Conservation (phyloP, 2,113 vertebrate species). For the Calidris pygmaea region DNA sequence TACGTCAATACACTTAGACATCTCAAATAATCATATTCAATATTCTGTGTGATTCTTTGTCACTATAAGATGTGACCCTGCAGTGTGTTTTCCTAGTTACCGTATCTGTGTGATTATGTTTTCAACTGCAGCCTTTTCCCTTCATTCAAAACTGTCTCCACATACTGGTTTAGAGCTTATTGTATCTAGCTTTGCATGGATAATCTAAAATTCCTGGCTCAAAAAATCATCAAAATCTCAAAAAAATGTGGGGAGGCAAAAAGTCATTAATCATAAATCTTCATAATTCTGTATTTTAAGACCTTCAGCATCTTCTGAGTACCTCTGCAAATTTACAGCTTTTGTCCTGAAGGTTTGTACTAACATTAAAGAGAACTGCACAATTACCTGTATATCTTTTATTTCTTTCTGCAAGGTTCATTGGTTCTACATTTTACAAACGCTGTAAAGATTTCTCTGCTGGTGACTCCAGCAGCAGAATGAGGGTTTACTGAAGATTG, state of each 20-base stretch:
- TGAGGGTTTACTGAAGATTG: not conserved
- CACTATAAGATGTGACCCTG: not conserved
- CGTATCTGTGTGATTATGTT: not conserved
- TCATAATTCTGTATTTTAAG: not conserved
- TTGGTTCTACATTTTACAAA: not conserved
- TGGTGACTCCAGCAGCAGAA: not conserved
- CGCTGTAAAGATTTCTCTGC: not conserved
- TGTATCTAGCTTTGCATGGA: not conserved
- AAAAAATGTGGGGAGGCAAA: not conserved
- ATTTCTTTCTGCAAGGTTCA: not conserved
- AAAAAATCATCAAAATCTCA: not conserved
- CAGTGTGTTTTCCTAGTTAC: not conserved
- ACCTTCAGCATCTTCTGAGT: not conserved
- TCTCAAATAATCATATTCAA: not conserved
- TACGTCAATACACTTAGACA: not conserved
- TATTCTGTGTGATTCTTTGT: not conserved
- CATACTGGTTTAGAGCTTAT: not conserved
- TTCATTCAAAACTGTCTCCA: not conserved
- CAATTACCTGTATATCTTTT: not conserved
- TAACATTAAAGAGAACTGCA: not conserved
- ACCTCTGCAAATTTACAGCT: not conserved
- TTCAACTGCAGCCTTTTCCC: not conserved
- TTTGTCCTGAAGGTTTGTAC: not conserved
- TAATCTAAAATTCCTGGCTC: not conserved
- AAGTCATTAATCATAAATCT: not conserved